A percentile compares a stretch with the other conserved stretches of the same genome.
phyloP scores from a whole-genome alignment of 1,140 invertebrate species.

The Calliphora vicina region DNA sequence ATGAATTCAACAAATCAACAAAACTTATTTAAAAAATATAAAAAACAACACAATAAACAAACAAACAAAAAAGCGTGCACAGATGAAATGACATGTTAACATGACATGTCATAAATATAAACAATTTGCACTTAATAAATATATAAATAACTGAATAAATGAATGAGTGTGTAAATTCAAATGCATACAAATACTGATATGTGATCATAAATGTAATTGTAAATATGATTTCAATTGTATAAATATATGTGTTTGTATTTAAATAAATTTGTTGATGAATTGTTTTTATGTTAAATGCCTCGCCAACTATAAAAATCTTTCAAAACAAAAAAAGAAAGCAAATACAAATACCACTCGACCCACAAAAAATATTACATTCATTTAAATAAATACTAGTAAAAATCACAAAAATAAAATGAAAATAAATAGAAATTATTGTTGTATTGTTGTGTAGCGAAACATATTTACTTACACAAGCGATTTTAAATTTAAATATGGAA shows the following conservation, averaged over 20 bases:
- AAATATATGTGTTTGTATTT: neutral
- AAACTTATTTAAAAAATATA: too few relatives aligned
- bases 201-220: neutral
- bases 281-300: neutral
- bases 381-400: neutral
- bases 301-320: neutral
- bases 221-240: neutral
- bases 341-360: neutral
- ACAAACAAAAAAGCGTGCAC: neutral
- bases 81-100: neutral
- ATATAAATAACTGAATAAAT: neutral
- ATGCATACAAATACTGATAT: too few relatives aligned
- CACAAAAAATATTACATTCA: neutral
- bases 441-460: too few relatives aligned
- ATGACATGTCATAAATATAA: slow-evolving; percentile 16
- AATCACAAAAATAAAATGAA: too few relatives aligned
- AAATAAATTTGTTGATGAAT: neutral
- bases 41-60: neutral
- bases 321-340: too few relatives aligned
- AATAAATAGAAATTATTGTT: too few relatives aligned
- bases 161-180: neutral
- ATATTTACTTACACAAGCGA: too few relatives aligned
- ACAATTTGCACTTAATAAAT: slow-evolving; percentile 14
- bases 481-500: too few relatives aligned
- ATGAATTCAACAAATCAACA: too few relatives aligned